A percentile compares a stretch with the other conserved stretches of the same genome.
Evolutionary conservation across 2,888 invertebrate species (phyloP).

Genomic region (Pammene aurita): DNA sequence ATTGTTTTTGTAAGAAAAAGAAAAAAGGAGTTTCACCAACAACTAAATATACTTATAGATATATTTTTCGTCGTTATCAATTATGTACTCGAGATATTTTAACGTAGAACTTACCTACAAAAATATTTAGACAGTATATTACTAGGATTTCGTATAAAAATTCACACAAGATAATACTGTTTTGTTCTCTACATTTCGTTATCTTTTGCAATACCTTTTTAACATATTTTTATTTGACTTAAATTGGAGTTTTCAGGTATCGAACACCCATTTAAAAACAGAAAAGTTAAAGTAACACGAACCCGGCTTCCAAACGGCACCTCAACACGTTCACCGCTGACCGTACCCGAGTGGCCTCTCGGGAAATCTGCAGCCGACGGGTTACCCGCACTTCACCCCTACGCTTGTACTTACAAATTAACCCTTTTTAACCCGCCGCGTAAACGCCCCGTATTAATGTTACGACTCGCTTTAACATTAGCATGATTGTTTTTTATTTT

Average conservation of each 20-base stretch:
- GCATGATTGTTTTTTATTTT: constrained; percentile 40
- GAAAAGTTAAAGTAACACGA: constrained; percentile 7
- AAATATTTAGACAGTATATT: too few relatives aligned
- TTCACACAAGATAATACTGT: too few relatives aligned
- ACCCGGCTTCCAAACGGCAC: constrained; percentile 12
- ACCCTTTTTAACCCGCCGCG: constrained; percentile 41
- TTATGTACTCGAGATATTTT: too few relatives aligned
- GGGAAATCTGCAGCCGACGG: constrained; percentile 40
- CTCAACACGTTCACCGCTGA: constrained; percentile 36
- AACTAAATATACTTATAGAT: too few relatives aligned
- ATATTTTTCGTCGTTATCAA: too few relatives aligned
- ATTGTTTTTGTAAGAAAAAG: too few relatives aligned
- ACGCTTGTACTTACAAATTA: constrained; percentile 42
- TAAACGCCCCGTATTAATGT: constrained; percentile 40
- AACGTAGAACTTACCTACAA: too few relatives aligned
- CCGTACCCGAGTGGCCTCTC: constrained; percentile 33
- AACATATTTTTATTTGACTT: background rate
- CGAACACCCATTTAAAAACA: background rate
- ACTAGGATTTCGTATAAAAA: too few relatives aligned
- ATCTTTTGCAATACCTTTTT: too few relatives aligned
- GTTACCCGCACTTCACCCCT: constrained; percentile 29
- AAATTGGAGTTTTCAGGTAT: too few relatives aligned
- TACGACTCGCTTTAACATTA: constrained; percentile 38
- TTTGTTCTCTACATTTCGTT: too few relatives aligned
- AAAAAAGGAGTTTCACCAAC: too few relatives aligned